These are phyloP conservation scores for Philaethria dido DNA, from an alignment of 2,888 invertebrate genomes.

Conservation along the genomic window DNA sequence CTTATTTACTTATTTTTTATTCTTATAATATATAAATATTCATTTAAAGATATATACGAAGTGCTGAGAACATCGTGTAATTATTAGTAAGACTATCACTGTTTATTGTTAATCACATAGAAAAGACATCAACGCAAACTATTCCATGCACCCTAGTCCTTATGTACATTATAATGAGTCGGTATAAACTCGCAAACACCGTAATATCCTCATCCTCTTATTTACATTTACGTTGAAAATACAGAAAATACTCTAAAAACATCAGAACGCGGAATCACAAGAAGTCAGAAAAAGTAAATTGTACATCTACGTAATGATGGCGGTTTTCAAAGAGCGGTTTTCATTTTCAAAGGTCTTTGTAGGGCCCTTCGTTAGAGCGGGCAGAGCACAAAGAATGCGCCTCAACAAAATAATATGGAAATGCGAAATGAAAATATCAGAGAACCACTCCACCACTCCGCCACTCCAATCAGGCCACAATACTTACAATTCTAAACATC, in stretches of 20 bases:
- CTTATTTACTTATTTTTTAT: no score
- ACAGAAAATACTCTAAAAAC: constrained; percentile 29
- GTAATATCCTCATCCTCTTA: constrained; percentile 8
- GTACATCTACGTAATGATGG: constrained; percentile 65
- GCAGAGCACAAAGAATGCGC: constrained; percentile 31
- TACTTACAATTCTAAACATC: constrained; percentile 55
- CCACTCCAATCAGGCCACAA: constrained; percentile 59
- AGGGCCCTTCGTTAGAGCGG: constrained; percentile 46
- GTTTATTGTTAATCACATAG: constrained; percentile 38
- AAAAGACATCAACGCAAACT: constrained; percentile 64
- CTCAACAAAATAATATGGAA: constrained; percentile 75
- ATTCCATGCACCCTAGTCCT: neutral
- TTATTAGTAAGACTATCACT: neutral
- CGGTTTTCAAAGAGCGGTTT: constrained; percentile 67
- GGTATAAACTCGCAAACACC: constrained; percentile 35
- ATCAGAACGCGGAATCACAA: constrained; percentile 27
- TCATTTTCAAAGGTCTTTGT: constrained; percentile 54
- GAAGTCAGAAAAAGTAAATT: constrained; percentile 54
- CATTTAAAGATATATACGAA: neutral
- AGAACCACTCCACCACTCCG: constrained; percentile 62
- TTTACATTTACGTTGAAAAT: constrained; percentile 15
- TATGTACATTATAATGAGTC: neutral
- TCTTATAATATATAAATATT: no score
- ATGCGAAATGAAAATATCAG: constrained; percentile 71
- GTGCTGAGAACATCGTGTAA: no score